Percentiles rank a stretch among this genome's conserved stretches.
Conservation (phyloP, 2,113 vertebrate genomes). For the Cyphomyrus plagiostoma region DNA sequence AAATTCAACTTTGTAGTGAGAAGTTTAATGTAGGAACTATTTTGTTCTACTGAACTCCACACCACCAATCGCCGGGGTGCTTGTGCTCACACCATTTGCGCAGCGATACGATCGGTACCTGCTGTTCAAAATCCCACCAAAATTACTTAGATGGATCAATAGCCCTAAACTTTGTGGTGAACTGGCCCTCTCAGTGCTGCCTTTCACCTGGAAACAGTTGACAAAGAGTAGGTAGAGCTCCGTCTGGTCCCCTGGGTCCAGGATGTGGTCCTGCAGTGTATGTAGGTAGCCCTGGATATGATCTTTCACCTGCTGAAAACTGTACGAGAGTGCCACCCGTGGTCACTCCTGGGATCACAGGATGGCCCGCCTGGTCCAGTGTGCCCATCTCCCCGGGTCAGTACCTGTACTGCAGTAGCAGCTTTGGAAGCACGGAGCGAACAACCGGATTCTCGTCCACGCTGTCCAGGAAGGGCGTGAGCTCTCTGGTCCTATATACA, state of each 20-base stretch:
- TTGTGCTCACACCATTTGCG: background rate
- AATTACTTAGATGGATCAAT: background rate
- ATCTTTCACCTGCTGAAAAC: conserved; percentile 57
- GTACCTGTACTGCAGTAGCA: conserved; percentile 65
- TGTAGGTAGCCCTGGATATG: conserved; percentile 56
- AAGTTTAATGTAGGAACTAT: background rate
- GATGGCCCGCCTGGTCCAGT: background rate
- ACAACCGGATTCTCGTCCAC: conserved; percentile 64
- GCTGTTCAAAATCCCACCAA: background rate
- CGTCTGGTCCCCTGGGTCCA: conserved; percentile 44
- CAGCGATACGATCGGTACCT: background rate
- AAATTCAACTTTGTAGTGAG: background rate
- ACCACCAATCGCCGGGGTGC: background rate
- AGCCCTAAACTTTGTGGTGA: background rate
- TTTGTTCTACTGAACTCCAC: background rate
- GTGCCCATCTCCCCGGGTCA: background rate
- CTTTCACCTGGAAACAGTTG: conserved; percentile 61
- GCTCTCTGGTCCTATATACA: conserved; percentile 55
- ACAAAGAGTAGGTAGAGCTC: conserved; percentile 63
- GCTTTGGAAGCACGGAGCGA: conserved; percentile 62
- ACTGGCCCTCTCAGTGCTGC: background rate
- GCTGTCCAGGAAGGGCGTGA: conserved; percentile 63
- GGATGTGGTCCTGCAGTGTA: conserved; percentile 52
- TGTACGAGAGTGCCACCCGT: conserved; percentile 22
- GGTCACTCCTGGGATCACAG: background rate